These are phyloP conservation scores for Pyrgus malvae DNA, from an alignment of 2,888 invertebrate species.

Conservation along the genomic window DNA sequence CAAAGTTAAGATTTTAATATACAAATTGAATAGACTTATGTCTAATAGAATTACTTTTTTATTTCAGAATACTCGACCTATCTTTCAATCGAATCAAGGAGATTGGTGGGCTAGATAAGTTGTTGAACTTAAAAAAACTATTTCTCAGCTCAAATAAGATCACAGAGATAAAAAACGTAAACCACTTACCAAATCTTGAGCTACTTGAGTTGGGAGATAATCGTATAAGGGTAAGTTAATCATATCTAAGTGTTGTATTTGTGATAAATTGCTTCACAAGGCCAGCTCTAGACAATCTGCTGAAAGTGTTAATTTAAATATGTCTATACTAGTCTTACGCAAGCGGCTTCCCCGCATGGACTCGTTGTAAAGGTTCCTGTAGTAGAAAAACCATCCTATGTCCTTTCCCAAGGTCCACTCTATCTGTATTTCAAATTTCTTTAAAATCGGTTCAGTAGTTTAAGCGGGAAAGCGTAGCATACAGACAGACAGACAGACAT, in stretches of 20 bases:
- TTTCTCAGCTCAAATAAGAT: constrained; percentile 96
- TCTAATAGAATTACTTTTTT: neutral
- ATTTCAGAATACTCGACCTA: constrained; percentile 92
- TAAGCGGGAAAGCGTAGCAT: too few species aligned
- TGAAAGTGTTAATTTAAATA: too few species aligned
- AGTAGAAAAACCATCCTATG: too few species aligned
- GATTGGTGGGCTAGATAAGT: constrained; percentile 90
- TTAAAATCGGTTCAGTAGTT: too few species aligned
- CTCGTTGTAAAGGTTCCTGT: too few species aligned
- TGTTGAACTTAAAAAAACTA: constrained; percentile 90
- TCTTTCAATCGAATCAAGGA: constrained; percentile 97
- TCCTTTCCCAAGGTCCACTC: too few species aligned
- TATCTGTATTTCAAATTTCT: too few species aligned
- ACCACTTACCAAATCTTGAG: constrained; percentile 88
- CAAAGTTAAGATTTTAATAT: too few species aligned
- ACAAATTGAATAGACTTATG: too few species aligned
- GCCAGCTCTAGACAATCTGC: neutral
- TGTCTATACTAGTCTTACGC: too few species aligned
- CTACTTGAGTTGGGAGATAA: constrained; percentile 98
- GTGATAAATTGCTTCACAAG: neutral
- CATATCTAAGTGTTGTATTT: neutral
- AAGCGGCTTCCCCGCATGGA: too few species aligned
- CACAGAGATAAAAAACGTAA: constrained; percentile 92
- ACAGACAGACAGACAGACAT: too few species aligned
- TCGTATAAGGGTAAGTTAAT: constrained; percentile 86